Evolutionary conservation across 2,113 vertebrate species (phyloP), one percentile per base, ranked within the genome.

Genomic region (Cercocebus atys): DNA sequence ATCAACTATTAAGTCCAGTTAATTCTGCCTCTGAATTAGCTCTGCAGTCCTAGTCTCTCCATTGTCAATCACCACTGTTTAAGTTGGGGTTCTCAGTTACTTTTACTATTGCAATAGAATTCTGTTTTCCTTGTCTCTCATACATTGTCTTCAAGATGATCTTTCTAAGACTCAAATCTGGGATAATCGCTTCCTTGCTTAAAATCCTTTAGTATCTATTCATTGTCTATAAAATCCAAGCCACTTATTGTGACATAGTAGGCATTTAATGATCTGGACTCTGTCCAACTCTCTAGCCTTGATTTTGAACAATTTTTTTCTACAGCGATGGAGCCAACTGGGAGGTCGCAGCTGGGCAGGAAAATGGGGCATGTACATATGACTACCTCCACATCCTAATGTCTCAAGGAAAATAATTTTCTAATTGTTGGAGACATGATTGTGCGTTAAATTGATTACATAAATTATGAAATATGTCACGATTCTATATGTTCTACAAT

Each of bases 11-110:
- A 88, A 80, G 35, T 80, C 8, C 18, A 95, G 30, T 94, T 25
- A 88, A 73, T 86, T 97, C 66, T 75, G 14, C 6, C 22, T 95
- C 47, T 91, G 45, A 90, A 76, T 98, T 93, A 81, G 86, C 38
- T 88, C 55, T 32, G 35, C 22, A 88, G 50, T 93, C 27, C 57
- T 94, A 47, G n/a, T 84, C 6, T 92, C 25, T 94, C n/a, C 18
- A 83, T 30, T 32, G 11, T 94, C n/a, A 55, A 59, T 59, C 25
- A 35, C 3, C 30, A 61, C n/a, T 66, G 13, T 32, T 10, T 93
- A 72, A 82, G 35, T 73, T 93, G 88, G 95, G 27, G 8, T 16
- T 88, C 27, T 73, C 66, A 94, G 18, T 91, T 91, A 83, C 47
- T 82, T 95, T 94, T 90, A 92, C 20, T 86, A 5, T 78, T 94